phyloP scores from a whole-genome alignment of 2,797 vertebrate species.

The Muscicapa striata region DNA sequence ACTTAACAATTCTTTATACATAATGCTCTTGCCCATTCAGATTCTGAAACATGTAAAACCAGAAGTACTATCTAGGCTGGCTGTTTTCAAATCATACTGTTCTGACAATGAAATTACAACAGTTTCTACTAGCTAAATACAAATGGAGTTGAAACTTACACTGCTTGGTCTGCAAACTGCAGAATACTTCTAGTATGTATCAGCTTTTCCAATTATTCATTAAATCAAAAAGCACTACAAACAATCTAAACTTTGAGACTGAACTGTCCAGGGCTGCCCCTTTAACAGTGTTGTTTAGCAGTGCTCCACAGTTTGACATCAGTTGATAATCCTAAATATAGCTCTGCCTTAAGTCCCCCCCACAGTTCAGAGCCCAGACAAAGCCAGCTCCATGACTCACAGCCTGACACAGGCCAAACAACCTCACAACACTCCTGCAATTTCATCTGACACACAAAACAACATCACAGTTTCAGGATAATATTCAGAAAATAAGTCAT shows the following conservation, averaged over 20 bases:
- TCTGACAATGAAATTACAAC: neutral
- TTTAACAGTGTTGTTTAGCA: conserved; percentile 40
- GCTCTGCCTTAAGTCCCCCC: conserved; percentile 49
- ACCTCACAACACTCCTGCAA: conserved; percentile 28
- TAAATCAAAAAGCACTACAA: neutral
- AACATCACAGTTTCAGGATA: neutral
- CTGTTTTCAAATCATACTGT: neutral
- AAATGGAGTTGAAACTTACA: neutral
- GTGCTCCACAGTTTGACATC: conserved; percentile 39
- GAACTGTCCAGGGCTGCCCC: neutral
- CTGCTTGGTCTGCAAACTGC: neutral
- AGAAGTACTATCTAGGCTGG: neutral
- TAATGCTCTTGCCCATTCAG: neutral
- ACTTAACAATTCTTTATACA: neutral
- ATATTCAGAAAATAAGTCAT: neutral
- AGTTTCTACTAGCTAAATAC: neutral
- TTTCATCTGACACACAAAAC: conserved; percentile 4
- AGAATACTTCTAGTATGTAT: neutral
- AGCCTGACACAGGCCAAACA: conserved; percentile 34
- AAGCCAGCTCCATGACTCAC: conserved; percentile 68
- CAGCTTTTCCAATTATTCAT: neutral
- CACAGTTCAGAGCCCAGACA: conserved; percentile 40
- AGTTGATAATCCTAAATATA: conserved; percentile 65
- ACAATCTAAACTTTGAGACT: neutral
- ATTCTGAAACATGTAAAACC: neutral